Base-by-base conservation (phyloP, 2,888 invertebrate genomes). In the Alviniconcha strummeri region DNA sequence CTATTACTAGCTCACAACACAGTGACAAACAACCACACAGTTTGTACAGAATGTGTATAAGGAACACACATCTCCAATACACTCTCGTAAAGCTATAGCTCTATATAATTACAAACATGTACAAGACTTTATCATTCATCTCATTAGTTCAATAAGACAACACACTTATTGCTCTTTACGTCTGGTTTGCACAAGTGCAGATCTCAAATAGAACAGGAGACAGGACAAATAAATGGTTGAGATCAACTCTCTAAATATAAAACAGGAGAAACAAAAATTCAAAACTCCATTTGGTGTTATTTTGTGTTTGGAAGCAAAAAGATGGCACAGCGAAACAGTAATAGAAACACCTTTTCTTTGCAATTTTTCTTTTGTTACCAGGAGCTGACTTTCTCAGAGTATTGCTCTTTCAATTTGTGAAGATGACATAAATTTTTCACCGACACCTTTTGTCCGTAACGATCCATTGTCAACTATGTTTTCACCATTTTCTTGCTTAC, bases 1-100 rank as follows among this genome's bases (percentile, higher is more conserved):
- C 78, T 78, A 64, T 78, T 64, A 52, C 67, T 80, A 80, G 80
- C 55, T 80, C 80, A 80, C 80, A 80, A 80, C 80, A 80, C 69
- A 13, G 60, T 60, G 60, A 60, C 60, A 60, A 80, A 80, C 69
- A 57, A 77, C 77, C 77, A 77, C 77, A 57, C 36, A 36, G 36
- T 36, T 36, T 36, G 36, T 36, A 36, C 36, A 36, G 36, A 36
- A 36, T 57, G 8, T 64, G 19, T 78, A 78, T 64, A 78, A 36
- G 56, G n/a, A 60, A 76, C 60, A 77, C 13, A 77, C n/a, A 19
- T 64, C 36, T 13, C 64, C 57, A 57, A 64, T 57, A 78, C 8
- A 78, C 54, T 17, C n/a, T n/a, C 4, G 77, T 78, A 78, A 78
- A 78, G 78, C 78, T 78, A 78, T 78, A 78, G 64, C 19, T 64